Percentiles rank a stretch among this genome's conserved stretches.
These are phyloP conservation scores for Melanargia galathea DNA, from an alignment of 2,888 invertebrate species.

Conservation along the genomic window DNA sequence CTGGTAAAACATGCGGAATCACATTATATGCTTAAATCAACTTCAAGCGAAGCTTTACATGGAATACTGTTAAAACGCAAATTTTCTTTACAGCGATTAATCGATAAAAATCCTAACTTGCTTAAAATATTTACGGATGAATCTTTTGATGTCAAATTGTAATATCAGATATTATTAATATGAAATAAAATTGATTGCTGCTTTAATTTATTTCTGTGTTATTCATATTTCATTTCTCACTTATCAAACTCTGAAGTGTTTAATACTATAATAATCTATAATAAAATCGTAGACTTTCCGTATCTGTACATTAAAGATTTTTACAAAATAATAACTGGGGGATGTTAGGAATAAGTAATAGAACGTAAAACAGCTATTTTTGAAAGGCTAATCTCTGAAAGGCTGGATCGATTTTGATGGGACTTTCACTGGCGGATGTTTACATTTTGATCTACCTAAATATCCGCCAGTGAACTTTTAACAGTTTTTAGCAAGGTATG, in stretches of 20 bases:
- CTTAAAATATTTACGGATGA: constrained; percentile 69
- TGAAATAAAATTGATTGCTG: neutral
- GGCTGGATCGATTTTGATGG: too few species aligned
- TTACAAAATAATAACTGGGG: too few species aligned
- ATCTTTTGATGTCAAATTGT: constrained; percentile 53
- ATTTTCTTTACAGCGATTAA: constrained; percentile 53
- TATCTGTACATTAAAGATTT: too few species aligned
- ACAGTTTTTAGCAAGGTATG: too few species aligned
- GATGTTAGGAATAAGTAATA: too few species aligned
- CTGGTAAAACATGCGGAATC: constrained; percentile 32
- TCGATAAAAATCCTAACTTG: constrained; percentile 61
- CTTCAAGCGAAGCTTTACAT: constrained; percentile 44
- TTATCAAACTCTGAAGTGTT: neutral
- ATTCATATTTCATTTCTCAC: neutral
- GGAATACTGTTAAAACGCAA: constrained; percentile 54
- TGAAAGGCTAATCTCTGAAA: too few species aligned
- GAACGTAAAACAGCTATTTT: too few species aligned
- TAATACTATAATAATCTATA: too few species aligned
- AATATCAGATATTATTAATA: neutral
- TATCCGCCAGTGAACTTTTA: too few species aligned
- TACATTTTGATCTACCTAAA: too few species aligned
- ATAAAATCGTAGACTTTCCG: too few species aligned
- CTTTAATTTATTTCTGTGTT: neutral
- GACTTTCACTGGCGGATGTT: too few species aligned
- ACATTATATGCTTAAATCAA: constrained; percentile 28